A percentile compares a stretch with the other conserved stretches of the same genome.
phyloP scores from a whole-genome alignment of 1,140 invertebrate species.

The Bradynema listronoti region DNA sequence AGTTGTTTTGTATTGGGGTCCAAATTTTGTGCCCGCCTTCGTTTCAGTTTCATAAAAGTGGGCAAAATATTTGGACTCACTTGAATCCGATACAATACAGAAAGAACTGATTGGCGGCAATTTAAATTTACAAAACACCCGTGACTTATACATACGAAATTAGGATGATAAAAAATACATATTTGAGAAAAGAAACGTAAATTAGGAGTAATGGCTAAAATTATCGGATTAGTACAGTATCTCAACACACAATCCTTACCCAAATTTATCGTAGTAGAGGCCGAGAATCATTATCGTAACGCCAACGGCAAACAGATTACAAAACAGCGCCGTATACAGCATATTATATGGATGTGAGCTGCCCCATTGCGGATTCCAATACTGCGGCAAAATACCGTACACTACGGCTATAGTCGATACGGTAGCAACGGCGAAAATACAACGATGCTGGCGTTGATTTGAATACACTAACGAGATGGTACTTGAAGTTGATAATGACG shows the following conservation, averaged over 20 bases:
- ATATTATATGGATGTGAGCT: conserved; percentile 55
- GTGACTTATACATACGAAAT: no score
- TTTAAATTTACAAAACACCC: neutral
- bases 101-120: neutral
- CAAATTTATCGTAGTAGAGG: conserved; percentile 26
- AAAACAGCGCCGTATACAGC: conserved; percentile 52
- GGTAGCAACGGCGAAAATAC: conserved; percentile 18
- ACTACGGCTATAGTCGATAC: conserved; percentile 29
- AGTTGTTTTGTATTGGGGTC: no score
- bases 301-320: conserved; percentile 47
- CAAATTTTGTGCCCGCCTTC: no score
- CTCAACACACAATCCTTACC: conserved; percentile 15
- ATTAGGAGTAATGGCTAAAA: neutral
- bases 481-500: no score
- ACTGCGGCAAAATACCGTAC: conserved; percentile 54
- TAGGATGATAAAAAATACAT: neutral
- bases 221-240: conserved; percentile 5
- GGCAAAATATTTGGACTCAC: no score
- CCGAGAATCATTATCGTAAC: conserved; percentile 40
- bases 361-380: conserved; percentile 54
- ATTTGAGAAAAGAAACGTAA: neutral
- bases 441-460: no score
- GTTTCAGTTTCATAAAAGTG: no score
- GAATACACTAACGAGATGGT: no score
- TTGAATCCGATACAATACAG: no score